Evolutionary conservation across 1,140 invertebrate species (phyloP), one percentile per base, ranked within the genome.

Genomic region (Gonatopus flavifemur): DNA sequence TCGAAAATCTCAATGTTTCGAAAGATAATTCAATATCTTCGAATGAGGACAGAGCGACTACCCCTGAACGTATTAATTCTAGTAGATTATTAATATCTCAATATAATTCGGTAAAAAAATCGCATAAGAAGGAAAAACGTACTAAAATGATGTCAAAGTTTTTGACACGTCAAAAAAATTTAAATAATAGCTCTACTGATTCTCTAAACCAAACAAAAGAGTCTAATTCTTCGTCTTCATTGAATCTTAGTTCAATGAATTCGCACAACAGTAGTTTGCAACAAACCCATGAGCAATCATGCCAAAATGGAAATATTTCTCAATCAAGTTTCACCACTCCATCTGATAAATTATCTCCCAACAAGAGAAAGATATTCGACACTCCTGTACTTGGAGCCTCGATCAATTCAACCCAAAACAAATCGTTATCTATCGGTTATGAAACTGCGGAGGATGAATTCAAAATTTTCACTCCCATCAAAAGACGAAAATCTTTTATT

Each of bases 111-210:
- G 67, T 76, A 5, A 75, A 76, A 44, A 72, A 66, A 18, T 75
- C 72, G 0, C 74, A 76, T 22, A 69, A 62, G 40, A 75, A 76
- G 33, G 71, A 74, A 12, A 76, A 76, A 32, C 53, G 58, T n/a
- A 57, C 33, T 10, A 70, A 69, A 44, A 72, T 62, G 28, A 3
- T 71, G 15, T 58, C 52, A 1, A 62, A 49, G 7, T 67, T 61
- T 42, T 35, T 58, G 0, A 62, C 62, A 41, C 38, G 65, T 3
- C 57, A 66, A 15, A 64, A 66, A 53, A 22, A 55, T 10, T 54
- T 65, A 3, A 52, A 37, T 28, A 45, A 41, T n/a, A 47, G 40
- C 42, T 33, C 12, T 19, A 32, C 12, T 7, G 18, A 46, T 35
- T n/a, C n/a, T n/a, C n/a, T n/a, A n/a, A n/a, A n/a, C n/a, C n/a